Conservation (phyloP, 64 coral and sea anemone genomes). For the Pocillopora damicornis region DNA sequence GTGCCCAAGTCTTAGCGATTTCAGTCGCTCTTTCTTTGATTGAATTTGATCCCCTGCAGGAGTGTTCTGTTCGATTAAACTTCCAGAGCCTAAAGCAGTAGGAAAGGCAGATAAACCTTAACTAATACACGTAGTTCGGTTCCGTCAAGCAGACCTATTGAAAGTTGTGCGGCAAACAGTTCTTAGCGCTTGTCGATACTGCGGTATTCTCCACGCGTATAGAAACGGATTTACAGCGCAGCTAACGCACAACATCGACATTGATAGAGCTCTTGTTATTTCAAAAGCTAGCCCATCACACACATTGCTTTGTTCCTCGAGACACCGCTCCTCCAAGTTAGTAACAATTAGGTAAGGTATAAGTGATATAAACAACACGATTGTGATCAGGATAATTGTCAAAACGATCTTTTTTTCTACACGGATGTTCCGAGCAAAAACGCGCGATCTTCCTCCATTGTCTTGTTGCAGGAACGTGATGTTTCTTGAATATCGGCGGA, state of each 20-base stretch:
- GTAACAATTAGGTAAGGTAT: conserved; percentile 53
- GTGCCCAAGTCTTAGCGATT: neutral
- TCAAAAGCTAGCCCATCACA: conserved; percentile 38
- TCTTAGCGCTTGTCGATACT: conserved; percentile 51
- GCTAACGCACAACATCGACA: conserved; percentile 53
- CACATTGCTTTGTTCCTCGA: neutral
- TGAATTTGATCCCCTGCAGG: neutral
- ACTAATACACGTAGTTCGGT: neutral
- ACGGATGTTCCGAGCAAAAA: conserved; percentile 36
- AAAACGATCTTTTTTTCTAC: conserved; percentile 62
- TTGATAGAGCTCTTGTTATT: conserved; percentile 17
- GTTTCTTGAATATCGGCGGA: conserved; percentile 70
- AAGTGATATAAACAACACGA: conserved; percentile 60
- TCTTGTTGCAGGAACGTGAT: conserved; percentile 17
- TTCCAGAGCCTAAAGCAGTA: neutral
- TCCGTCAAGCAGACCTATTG: neutral
- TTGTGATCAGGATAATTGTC: conserved; percentile 48
- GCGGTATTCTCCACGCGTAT: conserved; percentile 63
- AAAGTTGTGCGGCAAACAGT: neutral
- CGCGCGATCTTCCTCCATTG: neutral
- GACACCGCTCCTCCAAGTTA: conserved; percentile 33
- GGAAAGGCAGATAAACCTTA: neutral
- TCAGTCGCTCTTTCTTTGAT: neutral
- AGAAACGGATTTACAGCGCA: conserved; percentile 62
- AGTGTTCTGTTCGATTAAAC: conserved; percentile 20